Evolutionary conservation across 2,797 vertebrate genomes (phyloP), one percentile per base, ranked within the genome.

Genomic region (Helarctos malayanus): DNA sequence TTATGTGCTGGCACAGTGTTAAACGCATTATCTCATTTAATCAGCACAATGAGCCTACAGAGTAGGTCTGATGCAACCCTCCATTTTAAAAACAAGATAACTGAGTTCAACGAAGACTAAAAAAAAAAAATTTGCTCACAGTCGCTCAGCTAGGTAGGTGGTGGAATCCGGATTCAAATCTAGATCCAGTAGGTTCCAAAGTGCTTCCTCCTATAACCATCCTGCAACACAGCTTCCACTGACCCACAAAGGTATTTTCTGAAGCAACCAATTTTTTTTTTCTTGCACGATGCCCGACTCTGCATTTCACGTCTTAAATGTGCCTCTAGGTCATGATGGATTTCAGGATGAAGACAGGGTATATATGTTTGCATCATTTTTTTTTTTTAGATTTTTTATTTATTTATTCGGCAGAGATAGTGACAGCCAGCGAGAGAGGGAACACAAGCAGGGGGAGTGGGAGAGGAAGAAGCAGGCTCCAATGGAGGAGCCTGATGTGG

Each of bases 21-120:
- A 94, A 95, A 57, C 78, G 75, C 57, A 86, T 87, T 94, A 41
- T 65, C 59, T 96, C 47, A 89, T 19, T 82, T 83, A 88, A 78
- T 35, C 35, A 2, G 41, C 29, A 89, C 7, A 78, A 45, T 14
- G 45, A 87, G 45, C 7, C 54, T 86, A 32, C 45, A 25, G 79
- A 75, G 35, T 68, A 85, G 61, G 15, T 76, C 45, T 75, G 21
- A 35, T 38, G 54, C 14, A 59, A 54, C 19, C 21, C 23, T 18
- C 21, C 52, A 84, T 80, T 85, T 65, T 79, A 90, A 29, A 88
- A 19, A 81, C 65, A 90, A 52, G n/a, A 57, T 65, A 81, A 68
- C 38, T 69, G 75, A 96, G 56, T 41, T 93, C 56, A 83, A 80
- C 71, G 54, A 87, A 68, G 47, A 71, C 78, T 35, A 5, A 10